These are phyloP conservation scores for Hippoglossus stenolepis DNA, from an alignment of 2,113 vertebrate genomes.

Conservation along the genomic window DNA sequence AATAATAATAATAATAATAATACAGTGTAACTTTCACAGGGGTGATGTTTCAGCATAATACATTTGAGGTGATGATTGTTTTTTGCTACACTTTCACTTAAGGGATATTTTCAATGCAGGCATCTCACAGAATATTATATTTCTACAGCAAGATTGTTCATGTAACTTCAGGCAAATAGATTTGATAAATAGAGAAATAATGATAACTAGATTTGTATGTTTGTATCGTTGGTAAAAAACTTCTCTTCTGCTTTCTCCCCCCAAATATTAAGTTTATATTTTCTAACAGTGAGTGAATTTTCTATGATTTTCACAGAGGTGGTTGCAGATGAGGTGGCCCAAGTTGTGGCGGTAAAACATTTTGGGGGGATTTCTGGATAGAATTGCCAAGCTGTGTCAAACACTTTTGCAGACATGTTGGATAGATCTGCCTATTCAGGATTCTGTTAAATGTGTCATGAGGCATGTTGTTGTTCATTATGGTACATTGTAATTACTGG, in stretches of 20 bases:
- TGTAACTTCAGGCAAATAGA: no score
- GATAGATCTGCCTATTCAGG: constrained; percentile 54
- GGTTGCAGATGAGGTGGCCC: background rate
- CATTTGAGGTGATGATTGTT: no score
- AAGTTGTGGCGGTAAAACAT: background rate
- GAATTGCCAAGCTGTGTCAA: background rate
- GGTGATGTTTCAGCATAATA: no score
- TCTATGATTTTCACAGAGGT: background rate
- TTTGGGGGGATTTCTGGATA: background rate
- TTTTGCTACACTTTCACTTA: no score
- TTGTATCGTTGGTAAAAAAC: no score
- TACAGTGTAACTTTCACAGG: background rate
- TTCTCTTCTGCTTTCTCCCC: no score
- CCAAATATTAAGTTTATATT: no score
- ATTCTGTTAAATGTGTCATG: constrained; percentile 53
- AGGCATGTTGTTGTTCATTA: constrained; percentile 64
- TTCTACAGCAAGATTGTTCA: background rate
- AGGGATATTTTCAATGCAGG: no score
- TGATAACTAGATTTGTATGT: no score
- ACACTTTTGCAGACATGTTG: constrained; percentile 6
- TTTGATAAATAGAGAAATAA: no score
- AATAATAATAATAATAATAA: background rate
- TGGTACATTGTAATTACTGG: constrained; percentile 42
- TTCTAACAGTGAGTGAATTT: no score
- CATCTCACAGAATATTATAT: background rate